Conservation (phyloP, 2,888 invertebrate genomes). For the Phyto melanocephala region DNA sequence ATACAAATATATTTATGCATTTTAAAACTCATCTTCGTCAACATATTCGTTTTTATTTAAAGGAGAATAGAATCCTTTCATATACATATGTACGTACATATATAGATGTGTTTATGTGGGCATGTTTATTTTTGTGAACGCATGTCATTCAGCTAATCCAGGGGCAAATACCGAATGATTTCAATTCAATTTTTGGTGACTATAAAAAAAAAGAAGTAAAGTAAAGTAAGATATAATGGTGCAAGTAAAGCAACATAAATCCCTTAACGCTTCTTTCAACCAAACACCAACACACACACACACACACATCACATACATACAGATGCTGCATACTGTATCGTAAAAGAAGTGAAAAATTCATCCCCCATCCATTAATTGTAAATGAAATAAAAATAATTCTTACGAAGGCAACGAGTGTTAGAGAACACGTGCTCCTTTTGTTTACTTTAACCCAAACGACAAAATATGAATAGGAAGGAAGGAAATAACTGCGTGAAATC, state of each 20-base stretch:
- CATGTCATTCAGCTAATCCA: constrained; percentile 64
- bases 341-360: neutral
- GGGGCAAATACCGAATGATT: constrained; percentile 63
- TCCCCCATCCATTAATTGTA: constrained; percentile 21
- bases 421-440: constrained; percentile 62
- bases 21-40: constrained; percentile 47
- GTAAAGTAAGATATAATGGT: constrained; percentile 29
- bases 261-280: constrained; percentile 53
- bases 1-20: constrained; percentile 58
- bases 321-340: neutral
- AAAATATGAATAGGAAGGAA: constrained; percentile 64
- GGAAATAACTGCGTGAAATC: constrained; percentile 64
- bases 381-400: constrained; percentile 22
- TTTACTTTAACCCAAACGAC: constrained; percentile 64
- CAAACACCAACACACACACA: constrained; percentile 16
- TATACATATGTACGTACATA: neutral
- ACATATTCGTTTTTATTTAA: neutral
- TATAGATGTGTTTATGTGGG: constrained; percentile 18
- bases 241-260: constrained; percentile 59
- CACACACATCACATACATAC: neutral
- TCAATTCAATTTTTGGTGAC: constrained; percentile 44
- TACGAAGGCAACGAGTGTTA: constrained; percentile 34
- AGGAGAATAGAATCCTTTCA: constrained; percentile 21
- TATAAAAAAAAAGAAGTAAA: neutral
- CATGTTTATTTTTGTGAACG: constrained; percentile 61